Evolutionary conservation across 2,888 invertebrate genomes (phyloP), one percentile per base, ranked within the genome.

Genomic region (Rhagonycha fulva): DNA sequence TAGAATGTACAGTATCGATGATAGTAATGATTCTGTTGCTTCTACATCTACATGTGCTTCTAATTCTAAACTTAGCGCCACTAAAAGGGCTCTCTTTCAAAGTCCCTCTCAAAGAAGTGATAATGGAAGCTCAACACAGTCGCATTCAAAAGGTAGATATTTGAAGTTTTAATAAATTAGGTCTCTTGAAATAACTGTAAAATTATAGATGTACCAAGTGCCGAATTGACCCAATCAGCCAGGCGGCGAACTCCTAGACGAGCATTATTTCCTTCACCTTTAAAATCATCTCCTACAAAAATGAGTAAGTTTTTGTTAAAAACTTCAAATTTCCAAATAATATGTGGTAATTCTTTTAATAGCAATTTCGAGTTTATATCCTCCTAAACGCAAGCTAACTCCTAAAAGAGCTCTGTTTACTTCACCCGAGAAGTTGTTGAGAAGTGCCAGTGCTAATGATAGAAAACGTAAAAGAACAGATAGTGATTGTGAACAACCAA

Each of bases 1-100:
- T 73, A 75, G 84, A n/a, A 62, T 24, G 14, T 62, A 30, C 61
- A 80, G 84, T 76, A 81, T 83, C 10, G 85, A 84, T 14, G 82
- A 84, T 70, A 80, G 62, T 63, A 10, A 83, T 62, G 83, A 85
- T 76, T 82, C 82, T 70, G 72, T 82, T 19, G 75, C 78, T 61
- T 81, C 82, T 9, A 78, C 82, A 62, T 78, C 83, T 62, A n/a
- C 12, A 62, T 78, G 82, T 62, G 5, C 12, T n/a, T 84, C 86
- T n/a, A 73, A 26, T 26, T 77, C 79, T 24, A 80, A 78, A 61
- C 80, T 82, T 4, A 82, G 82, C 68, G 80, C 80, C 19, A 84
- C 93, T 0, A 95, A 94, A 81, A 89, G 95, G 74, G 94, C 94
- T 0, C 86, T 95, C 2, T 95, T 95, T 82, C 91, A 94, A 82